Base-by-base conservation (phyloP, 2,797 vertebrate species). In the Galagoides demidoff region DNA sequence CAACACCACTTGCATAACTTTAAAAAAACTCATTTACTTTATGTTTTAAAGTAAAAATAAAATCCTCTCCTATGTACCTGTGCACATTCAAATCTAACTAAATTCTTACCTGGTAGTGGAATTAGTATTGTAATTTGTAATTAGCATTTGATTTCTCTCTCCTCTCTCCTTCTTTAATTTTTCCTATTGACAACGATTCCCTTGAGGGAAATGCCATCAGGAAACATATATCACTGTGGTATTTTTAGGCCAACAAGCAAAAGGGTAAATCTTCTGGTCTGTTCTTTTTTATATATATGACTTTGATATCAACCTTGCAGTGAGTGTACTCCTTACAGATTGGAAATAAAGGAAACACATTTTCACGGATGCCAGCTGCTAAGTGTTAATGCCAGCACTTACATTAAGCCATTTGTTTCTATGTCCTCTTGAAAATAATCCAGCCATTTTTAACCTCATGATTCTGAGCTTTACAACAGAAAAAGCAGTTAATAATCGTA, bases 241-340 rank as follows among this genome's bases (percentile, higher is more conserved):
- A 13, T 55, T 57, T 23, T 4, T 52, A 9, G 17, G 4, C 19
- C 39, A 19, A 1, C 52, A 52, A 43, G 29, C 10, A n/a, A 25
- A 2, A 71, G 45, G 11, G 10, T 10, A 1, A n/a, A 31, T 3
- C 19, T 37, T 74, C 12, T 29, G 4, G 14, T 20, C 37, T 31
- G 0, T n/a, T n/a, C 7, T 14, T 13, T 29, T 13, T 74, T 12
- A 39, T n/a, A 52, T n/a, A 52, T 31, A 0, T 16, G 19, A 20
- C 57, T 76, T 37, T 17, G 71, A 16, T 4, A 0, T 34, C 23
- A n/a, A 25, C 25, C 1, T n/a, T 13, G 23, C 20, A 10, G 7
- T 3, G 9, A 20, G 3, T 43, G 29, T 19, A 5, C 9, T 14
- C 14, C 25, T 49, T 2, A 4, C 0, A 4, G 13, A 25, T 0